Base-by-base conservation (phyloP, 2,888 invertebrate genomes). In the Ecliptopera silaceata region DNA sequence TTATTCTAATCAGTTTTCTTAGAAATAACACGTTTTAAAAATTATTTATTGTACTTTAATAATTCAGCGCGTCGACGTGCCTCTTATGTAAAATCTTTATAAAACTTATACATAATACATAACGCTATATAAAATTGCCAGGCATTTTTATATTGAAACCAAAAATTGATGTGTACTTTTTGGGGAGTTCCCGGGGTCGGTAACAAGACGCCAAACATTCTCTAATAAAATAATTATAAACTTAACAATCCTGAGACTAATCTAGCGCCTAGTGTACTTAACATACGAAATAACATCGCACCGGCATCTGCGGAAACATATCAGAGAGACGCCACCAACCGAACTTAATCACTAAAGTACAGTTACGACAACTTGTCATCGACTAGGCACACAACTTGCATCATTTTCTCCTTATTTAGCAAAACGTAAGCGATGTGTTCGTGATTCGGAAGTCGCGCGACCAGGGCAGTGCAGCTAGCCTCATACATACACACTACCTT, bases 1-100 rank as follows among this genome's bases (percentile, higher is more conserved):
- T 73, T 75, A 79, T 68, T 77, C 82, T 84, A 84, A 79, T 84
- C 78, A 85, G 85, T 88, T 86, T 86, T 85, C 86, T 88, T 89
- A 88, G 64, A 80, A 64, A 79, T 82, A 85, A 82, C 75, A 75
- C 68, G 75, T 80, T 81, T 80, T 76, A 79, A 84, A 82, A 84
- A 86, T 79, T 81, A 86, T 86, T 86, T 85, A 88, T 89, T 89
- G 89, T 88, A 89, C 89, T 89, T 84, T 82, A 77, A 79, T 77
- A 72, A 82, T 79, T 78, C 77, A 79, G 80, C 77, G 79, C 74
- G 81, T 82, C 82, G 74, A 73, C 77, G 79, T 80, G 86, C 85
- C 86, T 78, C 80, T 79, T 80, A 83, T 83, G 82, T 86, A 88
- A 88, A 87, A 84, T 79, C 73, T 75, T 81, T 88, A 88, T 84